phyloP scores from a whole-genome alignment of 2,113 vertebrate genomes.

The Oryctolagus cuniculus region DNA sequence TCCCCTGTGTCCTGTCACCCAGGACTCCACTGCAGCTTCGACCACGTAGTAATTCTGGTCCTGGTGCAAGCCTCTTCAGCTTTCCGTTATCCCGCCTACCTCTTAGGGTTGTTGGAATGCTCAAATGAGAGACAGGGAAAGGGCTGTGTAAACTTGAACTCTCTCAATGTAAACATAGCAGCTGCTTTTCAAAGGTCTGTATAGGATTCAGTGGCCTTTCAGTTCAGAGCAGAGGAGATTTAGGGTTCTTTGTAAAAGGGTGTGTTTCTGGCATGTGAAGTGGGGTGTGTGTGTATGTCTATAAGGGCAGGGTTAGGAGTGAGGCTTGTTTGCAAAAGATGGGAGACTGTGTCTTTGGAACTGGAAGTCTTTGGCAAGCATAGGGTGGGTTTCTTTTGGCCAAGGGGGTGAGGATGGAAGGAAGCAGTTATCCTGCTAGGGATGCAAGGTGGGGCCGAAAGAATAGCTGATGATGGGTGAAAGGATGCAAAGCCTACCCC shows the following conservation, averaged over 20 bases:
- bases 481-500: not conserved
- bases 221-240: not conserved
- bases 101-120: not conserved
- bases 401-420: not conserved
- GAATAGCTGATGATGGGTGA: not conserved
- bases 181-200: constrained; percentile 33
- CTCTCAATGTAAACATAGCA: not conserved
- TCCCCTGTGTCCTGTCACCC: no score
- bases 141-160: not conserved
- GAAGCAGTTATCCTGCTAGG: not conserved
- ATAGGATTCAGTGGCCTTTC: not conserved
- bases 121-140: not conserved
- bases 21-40: not conserved
- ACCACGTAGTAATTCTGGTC: not conserved
- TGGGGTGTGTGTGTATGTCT: not conserved
- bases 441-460: not conserved
- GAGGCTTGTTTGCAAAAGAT: not conserved
- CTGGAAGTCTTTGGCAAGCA: not conserved
- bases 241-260: not conserved
- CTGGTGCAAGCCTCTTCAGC: not conserved
- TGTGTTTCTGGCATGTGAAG: not conserved
- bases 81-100: not conserved
- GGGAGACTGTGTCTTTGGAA: not conserved
- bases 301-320: not conserved
- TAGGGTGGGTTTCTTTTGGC: not conserved